Conservation (phyloP, 2,797 vertebrate genomes). For the Picus viridis region DNA sequence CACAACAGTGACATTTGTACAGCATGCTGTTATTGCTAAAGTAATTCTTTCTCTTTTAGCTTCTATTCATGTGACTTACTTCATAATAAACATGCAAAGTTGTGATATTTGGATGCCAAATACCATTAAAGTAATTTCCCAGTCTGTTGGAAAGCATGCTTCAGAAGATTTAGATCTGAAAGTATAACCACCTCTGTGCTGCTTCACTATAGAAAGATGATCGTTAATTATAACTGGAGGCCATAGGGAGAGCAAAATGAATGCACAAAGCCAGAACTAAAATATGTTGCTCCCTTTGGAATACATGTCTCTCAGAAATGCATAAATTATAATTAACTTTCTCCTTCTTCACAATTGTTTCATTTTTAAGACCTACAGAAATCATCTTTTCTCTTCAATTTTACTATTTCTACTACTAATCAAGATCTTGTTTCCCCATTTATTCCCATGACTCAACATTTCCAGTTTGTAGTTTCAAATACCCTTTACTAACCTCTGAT, state of each 20-base stretch:
- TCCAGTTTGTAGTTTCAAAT: background rate
- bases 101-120: background rate
- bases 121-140: conserved; percentile 16
- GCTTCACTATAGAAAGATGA: background rate
- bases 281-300: conserved; percentile 43
- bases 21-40: background rate
- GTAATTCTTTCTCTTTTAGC: background rate
- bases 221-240: conserved; percentile 58
- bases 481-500: background rate
- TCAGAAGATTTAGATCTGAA: conserved; percentile 30
- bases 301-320: conserved; percentile 40
- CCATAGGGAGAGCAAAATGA: conserved; percentile 4
- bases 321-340: conserved; percentile 72
- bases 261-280: conserved; percentile 36
- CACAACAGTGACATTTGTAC: background rate
- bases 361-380: conserved; percentile 51
- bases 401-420: conserved; percentile 22
- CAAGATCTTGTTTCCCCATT: background rate
- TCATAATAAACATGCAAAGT: background rate
- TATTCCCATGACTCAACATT: background rate
- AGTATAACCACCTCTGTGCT: background rate
- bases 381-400: conserved; percentile 39
- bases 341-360: conserved; percentile 49
- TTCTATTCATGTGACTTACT: background rate
- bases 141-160: background rate